phyloP scores from a whole-genome alignment of 1,140 invertebrate species.

The Coptotermes formosanus region DNA sequence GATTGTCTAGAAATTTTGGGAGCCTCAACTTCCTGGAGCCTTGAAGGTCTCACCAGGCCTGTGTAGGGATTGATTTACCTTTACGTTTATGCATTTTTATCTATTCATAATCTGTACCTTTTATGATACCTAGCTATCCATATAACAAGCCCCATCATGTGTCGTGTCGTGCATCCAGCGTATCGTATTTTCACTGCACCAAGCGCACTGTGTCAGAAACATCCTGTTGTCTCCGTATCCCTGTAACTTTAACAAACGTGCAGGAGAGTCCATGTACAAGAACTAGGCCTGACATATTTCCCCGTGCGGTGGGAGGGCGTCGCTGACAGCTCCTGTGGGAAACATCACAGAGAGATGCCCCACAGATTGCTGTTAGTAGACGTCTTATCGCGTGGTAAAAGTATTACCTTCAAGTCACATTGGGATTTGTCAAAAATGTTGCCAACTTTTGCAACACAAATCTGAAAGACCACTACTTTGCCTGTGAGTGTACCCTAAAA shows the following conservation, averaged over 20 bases:
- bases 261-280: background rate
- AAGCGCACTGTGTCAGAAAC: too few species aligned
- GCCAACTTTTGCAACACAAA: background rate
- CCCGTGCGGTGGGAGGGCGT: background rate
- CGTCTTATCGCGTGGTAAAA: background rate
- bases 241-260: background rate
- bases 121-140: too few species aligned
- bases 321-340: background rate
- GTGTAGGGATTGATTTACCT: too few species aligned
- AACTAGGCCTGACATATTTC: background rate
- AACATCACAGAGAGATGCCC: background rate
- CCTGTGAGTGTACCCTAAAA: too few species aligned
- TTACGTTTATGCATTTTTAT: too few species aligned
- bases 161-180: too few species aligned
- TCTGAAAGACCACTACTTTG: background rate
- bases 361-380: background rate
- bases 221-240: background rate
- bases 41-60: too few species aligned
- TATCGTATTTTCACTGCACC: too few species aligned
- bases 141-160: too few species aligned
- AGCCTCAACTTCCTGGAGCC: too few species aligned
- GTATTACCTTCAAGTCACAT: background rate
- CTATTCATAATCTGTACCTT: too few species aligned
- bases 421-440: background rate
- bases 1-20: too few species aligned